Conservation (phyloP, 2,888 invertebrate genomes). For the Drosophila lacicola region DNA sequence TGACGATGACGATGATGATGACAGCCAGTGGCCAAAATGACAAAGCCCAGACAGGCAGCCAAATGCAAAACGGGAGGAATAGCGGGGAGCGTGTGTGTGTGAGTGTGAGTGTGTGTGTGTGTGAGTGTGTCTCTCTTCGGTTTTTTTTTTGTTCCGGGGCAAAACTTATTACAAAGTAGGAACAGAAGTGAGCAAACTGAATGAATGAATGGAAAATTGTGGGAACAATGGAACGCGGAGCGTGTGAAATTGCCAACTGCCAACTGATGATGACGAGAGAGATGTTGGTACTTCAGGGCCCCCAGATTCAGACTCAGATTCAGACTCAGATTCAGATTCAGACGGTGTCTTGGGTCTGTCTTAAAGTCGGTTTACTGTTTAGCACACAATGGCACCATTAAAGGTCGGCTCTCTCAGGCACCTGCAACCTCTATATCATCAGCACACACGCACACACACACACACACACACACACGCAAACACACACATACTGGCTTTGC, state of each 20-base stretch:
- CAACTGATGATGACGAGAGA: constrained; percentile 3
- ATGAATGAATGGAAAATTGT: constrained; percentile 82
- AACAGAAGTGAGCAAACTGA: constrained; percentile 77
- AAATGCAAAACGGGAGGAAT: constrained; percentile 9
- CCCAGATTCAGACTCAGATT: constrained; percentile 34
- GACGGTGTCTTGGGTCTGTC: constrained; percentile 32
- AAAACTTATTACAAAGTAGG: constrained; percentile 79
- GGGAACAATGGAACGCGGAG: constrained; percentile 75
- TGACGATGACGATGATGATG: constrained; percentile 21
- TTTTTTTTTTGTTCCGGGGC: constrained; percentile 46
- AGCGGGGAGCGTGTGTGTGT: constrained; percentile 4
- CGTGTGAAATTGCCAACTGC: constrained; percentile 69
- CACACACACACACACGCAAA: constrained; percentile 7
- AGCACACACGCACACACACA: constrained; percentile 5
- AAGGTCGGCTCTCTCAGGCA: constrained; percentile 64
- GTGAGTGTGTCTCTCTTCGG: background rate
- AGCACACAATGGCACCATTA: constrained; percentile 82
- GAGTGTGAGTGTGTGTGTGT: constrained; percentile 6
- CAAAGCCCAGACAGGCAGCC: constrained; percentile 26
- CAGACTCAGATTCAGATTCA: constrained; percentile 39
- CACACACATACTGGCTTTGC: background rate
- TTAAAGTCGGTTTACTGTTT: constrained; percentile 67
- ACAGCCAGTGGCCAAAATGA: constrained; percentile 53
- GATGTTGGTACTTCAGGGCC: constrained; percentile 17
- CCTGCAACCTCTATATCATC: constrained; percentile 24